Evolutionary conservation across 2,797 vertebrate species (phyloP), one percentile per base, ranked within the genome.

Genomic region (Gastrophryne carolinensis): DNA sequence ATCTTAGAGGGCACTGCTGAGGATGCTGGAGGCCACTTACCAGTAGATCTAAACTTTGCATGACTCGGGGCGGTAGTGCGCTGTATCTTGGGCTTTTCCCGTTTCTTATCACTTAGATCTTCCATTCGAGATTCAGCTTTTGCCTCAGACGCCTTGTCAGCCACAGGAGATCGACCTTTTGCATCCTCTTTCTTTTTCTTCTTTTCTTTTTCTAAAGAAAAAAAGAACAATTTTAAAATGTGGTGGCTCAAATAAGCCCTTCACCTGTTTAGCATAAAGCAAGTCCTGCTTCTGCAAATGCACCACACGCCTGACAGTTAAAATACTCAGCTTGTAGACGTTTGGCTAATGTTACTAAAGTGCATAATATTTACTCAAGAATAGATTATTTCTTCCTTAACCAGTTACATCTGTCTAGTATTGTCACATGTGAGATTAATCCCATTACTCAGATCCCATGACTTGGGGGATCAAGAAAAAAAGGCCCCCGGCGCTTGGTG

Each of bases 1-100:
- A 8, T 29, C 12, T 30, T 5, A 3, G 32, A 26, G 26, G 10
- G 53, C 17, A 12, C 10, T 3, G 9, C 11, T 61, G 17, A 2
- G 5, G 3, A 15, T 21, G 26, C 23, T 21, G 24, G 37, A 2
- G 57, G 24, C 6, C 6, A 32, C 75, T 83, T 81, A 97, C 97
- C 96, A 4, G 95, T 98, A 54, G 94, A 98, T 75, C 97, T 94
- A 64, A 97, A 96, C 82, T 97, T 98, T 41, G 97, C 83, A 0
- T 98, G 96, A 83, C 96, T 98, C 5, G 97, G 97, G 0, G 97
- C 96, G 0, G 88, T 91, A 34, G 91, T 92, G 27, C 91, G 84
- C 3, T 94, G 90, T 3, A 94, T 95, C 84, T 98, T 98, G 11
- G 95, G 93, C 61, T 98, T 98, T 57, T 97, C 95, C 73, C 90